Conservation (phyloP, 2,113 vertebrate species). For the Pollimyrus isidori region DNA sequence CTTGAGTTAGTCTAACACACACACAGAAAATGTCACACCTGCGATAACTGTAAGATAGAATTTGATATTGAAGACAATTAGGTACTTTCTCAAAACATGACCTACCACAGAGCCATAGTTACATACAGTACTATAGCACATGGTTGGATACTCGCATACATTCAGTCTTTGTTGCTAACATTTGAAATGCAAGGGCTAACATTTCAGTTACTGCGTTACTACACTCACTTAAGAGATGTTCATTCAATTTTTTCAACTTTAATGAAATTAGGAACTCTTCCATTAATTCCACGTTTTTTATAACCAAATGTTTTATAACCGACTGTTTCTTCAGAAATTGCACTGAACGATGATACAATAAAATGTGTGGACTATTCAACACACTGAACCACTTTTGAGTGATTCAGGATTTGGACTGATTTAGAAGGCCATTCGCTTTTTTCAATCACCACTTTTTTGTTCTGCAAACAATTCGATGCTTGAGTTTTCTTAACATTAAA, state of each 20-base stretch:
- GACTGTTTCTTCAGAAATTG: not conserved
- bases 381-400: not conserved
- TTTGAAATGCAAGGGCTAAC: not conserved
- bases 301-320: not conserved
- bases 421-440: not conserved
- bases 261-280: not conserved
- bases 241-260: not conserved
- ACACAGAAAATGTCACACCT: not conserved
- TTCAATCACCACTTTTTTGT: not conserved
- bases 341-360: not conserved
- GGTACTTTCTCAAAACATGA: not conserved
- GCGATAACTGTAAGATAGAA: not conserved
- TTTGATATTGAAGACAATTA: not conserved
- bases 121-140: not conserved
- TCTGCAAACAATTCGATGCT: not conserved
- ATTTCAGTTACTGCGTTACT: not conserved
- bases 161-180: not conserved
- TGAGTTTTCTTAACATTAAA: not conserved
- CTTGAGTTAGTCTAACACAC: not conserved
- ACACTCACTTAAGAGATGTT: not conserved
- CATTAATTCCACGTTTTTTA: not conserved
- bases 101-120: not conserved
- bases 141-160: not conserved
- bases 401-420: not conserved
- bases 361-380: not conserved